Evolutionary conservation across 2,888 invertebrate genomes (phyloP).

Genomic region (Drosophila fulvimacula): DNA sequence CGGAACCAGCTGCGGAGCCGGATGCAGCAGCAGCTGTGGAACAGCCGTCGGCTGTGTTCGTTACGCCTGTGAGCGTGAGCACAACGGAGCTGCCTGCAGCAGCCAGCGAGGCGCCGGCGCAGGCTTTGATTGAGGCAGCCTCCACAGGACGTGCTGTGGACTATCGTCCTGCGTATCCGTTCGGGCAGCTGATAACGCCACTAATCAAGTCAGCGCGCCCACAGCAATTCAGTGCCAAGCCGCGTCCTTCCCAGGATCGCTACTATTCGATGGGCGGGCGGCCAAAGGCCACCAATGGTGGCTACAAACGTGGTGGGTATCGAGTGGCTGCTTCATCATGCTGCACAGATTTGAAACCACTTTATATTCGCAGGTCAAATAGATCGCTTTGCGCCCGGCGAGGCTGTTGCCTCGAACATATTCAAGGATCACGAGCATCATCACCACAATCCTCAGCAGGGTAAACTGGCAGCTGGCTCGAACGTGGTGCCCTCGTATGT

Average conservation of each 20-base stretch:
- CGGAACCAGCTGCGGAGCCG: slow-evolving; percentile 11
- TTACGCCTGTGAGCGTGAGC: slow-evolving; percentile 52
- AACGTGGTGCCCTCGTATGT: slow-evolving; percentile 73
- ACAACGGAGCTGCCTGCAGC: not conserved
- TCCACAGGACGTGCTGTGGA: slow-evolving; percentile 83
- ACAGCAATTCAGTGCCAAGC: slow-evolving; percentile 29
- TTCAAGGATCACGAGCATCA: slow-evolving; percentile 65
- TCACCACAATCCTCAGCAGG: slow-evolving; percentile 60
- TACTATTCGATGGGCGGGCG: slow-evolving; percentile 45
- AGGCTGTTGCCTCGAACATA: slow-evolving; percentile 77
- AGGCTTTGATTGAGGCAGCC: slow-evolving; percentile 42
- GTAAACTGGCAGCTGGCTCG: slow-evolving; percentile 65
- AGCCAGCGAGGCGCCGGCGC: slow-evolving; percentile 25
- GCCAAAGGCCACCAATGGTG: slow-evolving; percentile 26
- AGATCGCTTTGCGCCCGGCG: slow-evolving; percentile 83
- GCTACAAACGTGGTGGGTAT: slow-evolving; percentile 67
- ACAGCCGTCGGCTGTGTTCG: slow-evolving; percentile 42
- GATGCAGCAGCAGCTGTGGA: slow-evolving; percentile 4
- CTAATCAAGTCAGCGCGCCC: slow-evolving; percentile 65
- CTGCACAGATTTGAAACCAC: not conserved
- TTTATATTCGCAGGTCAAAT: slow-evolving; percentile 64
- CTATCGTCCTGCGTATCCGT: slow-evolving; percentile 81
- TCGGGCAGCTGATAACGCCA: slow-evolving; percentile 82
- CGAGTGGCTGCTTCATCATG: slow-evolving; percentile 30
- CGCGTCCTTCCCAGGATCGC: slow-evolving; percentile 39